Evolutionary conservation across 2,797 vertebrate genomes (phyloP).

Genomic region (Phoxinus dragarum): DNA sequence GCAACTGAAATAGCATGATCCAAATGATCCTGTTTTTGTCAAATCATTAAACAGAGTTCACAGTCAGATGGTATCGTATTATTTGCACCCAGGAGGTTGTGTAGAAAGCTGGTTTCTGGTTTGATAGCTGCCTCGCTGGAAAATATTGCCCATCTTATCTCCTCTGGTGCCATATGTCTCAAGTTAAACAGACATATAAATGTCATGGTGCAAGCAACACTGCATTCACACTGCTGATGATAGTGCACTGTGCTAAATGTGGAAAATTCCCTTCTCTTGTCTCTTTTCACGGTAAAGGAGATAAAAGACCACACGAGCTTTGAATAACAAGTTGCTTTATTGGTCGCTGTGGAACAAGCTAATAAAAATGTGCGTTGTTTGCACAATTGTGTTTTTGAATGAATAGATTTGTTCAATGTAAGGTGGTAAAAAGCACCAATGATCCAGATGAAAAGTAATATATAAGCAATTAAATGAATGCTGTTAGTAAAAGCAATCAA

Average conservation of each 20-base stretch:
- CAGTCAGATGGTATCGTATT: conserved; percentile 39
- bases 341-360: not conserved
- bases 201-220: conserved; percentile 68
- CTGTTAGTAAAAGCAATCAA: not conserved
- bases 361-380: not conserved
- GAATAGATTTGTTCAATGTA: not conserved
- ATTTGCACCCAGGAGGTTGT: conserved; percentile 53
- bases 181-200: conserved; percentile 58
- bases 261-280: conserved; percentile 37
- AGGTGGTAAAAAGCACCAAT: not conserved
- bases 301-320: not conserved
- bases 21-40: conserved; percentile 45
- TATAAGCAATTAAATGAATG: not conserved
- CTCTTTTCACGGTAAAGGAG: not conserved
- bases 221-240: conserved; percentile 72
- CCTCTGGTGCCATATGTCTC: conserved; percentile 64
- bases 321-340: conserved; percentile 7
- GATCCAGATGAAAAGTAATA: not conserved
- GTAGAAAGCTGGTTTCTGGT: conserved; percentile 35
- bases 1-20: conserved; percentile 27
- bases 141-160: conserved; percentile 68
- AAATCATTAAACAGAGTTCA: conserved; percentile 19
- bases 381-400: not conserved
- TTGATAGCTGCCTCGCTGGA: conserved; percentile 60
- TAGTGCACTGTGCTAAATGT: conserved; percentile 41